Conservation (phyloP, 2,888 invertebrate species). For the Drosophila macrospina region DNA sequence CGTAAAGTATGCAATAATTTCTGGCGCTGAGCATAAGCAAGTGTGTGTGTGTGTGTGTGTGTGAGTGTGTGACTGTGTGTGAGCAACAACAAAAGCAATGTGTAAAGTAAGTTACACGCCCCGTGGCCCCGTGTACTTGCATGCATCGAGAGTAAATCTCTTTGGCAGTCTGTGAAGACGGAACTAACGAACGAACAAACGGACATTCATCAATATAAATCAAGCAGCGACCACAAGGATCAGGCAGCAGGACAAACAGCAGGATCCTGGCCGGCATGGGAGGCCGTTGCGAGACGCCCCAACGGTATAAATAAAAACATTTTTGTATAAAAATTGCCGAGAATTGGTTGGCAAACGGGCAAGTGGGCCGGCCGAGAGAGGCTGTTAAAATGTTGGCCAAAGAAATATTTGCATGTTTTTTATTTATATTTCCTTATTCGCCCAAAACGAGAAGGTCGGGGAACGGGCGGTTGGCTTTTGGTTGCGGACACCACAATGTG, state of each 20-base stretch:
- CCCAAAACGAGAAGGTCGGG: conserved; percentile 24
- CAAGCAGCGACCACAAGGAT: conserved; percentile 81
- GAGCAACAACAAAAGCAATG: conserved; percentile 67
- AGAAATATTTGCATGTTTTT: conserved; percentile 75
- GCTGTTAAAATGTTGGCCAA: conserved; percentile 76
- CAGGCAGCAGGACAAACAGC: conserved; percentile 45
- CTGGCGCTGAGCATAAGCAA: conserved; percentile 72
- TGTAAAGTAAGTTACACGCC: conserved; percentile 60
- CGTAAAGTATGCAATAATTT: conserved; percentile 84
- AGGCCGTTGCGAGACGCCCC: conserved; percentile 29
- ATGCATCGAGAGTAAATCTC: conserved; percentile 74
- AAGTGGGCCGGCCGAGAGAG: conserved; percentile 24
- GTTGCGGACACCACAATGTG: conserved; percentile 51
- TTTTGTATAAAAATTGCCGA: conserved; percentile 69
- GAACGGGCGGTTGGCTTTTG: conserved; percentile 46
- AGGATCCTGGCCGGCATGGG: conserved; percentile 17
- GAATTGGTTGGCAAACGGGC: conserved; percentile 56
- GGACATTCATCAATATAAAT: conserved; percentile 84
- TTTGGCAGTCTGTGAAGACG: conserved; percentile 78
- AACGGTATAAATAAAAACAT: conserved; percentile 73
- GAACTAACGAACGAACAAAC: conserved; percentile 80
- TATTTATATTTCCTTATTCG: conserved; percentile 71
- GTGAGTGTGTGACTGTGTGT: conserved; percentile 32
- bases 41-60: conserved; percentile 34
- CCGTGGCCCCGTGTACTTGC: conserved; percentile 32